Conservation (phyloP, 2,888 invertebrate species). For the Eurytoma adleriae region DNA sequence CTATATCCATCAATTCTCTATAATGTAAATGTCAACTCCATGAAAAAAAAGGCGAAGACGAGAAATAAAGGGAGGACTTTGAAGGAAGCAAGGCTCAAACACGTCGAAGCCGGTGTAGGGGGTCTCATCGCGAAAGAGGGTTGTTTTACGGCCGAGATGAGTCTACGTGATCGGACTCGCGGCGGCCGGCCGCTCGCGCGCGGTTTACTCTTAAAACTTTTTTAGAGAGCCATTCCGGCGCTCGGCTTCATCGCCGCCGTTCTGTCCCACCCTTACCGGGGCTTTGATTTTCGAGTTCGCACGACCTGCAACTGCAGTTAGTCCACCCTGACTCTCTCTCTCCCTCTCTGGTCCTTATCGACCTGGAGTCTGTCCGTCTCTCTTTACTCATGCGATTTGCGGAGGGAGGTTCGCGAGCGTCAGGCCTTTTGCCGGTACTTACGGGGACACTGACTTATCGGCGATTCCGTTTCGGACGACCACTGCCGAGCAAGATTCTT, state of each 20-base stretch:
- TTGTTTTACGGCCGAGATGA: slow-evolving; percentile 68
- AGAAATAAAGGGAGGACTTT: too few relatives aligned
- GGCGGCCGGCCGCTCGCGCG: slow-evolving; percentile 33
- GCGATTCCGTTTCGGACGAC: slow-evolving; percentile 53
- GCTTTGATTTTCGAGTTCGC: slow-evolving; percentile 48
- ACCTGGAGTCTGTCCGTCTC: slow-evolving; percentile 10
- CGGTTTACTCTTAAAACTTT: slow-evolving; percentile 64
- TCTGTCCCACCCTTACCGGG: background rate
- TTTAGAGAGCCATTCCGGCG: slow-evolving; percentile 59
- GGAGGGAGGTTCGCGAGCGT: background rate
- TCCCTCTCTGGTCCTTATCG: background rate
- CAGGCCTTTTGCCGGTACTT: background rate
- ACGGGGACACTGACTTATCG: slow-evolving; percentile 36
- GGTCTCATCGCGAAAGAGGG: slow-evolving; percentile 53
- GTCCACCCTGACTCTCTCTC: background rate
- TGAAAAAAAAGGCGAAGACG: too few relatives aligned
- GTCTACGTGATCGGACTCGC: slow-evolving; percentile 73
- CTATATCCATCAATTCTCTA: too few relatives aligned
- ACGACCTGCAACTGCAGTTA: background rate
- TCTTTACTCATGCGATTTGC: slow-evolving; percentile 30
- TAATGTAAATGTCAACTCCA: too few relatives aligned
- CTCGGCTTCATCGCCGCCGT: background rate
- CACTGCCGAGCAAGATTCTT: slow-evolving; percentile 12
- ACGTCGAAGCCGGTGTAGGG: too few relatives aligned
- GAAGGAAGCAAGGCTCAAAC: too few relatives aligned